Evolutionary conservation across 2,888 invertebrate species (phyloP).

Genomic region (Microctonus hyperodae): DNA sequence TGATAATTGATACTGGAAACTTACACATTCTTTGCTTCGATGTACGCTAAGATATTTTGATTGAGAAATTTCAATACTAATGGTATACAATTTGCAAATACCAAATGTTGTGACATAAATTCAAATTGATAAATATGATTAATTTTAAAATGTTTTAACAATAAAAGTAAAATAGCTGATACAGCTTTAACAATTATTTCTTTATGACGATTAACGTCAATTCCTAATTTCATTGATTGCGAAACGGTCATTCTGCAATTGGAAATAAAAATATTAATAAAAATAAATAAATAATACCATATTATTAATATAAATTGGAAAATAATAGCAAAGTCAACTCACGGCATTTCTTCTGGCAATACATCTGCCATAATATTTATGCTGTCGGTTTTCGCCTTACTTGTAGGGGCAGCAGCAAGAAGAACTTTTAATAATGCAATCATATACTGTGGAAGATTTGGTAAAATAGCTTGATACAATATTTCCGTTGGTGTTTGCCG

Average conservation of each 20-base stretch:
- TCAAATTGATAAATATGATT: constrained; percentile 99
- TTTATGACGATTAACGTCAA: constrained; percentile 98
- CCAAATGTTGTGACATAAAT: constrained; percentile 97
- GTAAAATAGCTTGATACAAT: constrained; percentile 92
- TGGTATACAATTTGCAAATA: constrained; percentile 99
- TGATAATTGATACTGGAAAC: constrained; percentile 45
- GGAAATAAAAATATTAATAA: neutral
- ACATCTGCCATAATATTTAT: constrained; percentile 99
- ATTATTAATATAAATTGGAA: constrained; percentile 13
- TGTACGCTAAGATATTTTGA: constrained; percentile 94
- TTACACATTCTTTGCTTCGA: constrained; percentile 89
- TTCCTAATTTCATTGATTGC: constrained; percentile 93
- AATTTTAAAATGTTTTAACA: constrained; percentile 95
- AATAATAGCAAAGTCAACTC: constrained; percentile 54
- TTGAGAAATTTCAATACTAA: constrained; percentile 98
- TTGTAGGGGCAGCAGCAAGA: constrained; percentile 97
- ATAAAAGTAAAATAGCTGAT: constrained; percentile 85
- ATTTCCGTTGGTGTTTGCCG: constrained; percentile 85
- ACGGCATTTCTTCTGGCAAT: constrained; percentile 96
- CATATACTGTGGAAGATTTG: constrained; percentile 97
- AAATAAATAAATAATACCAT: neutral
- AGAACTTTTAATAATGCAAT: constrained; percentile 96
- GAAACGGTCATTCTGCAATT: constrained; percentile 80
- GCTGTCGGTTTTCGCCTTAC: constrained; percentile 97
- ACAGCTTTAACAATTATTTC: constrained; percentile 98